Conservation (phyloP, 2,113 vertebrate species). For the Labeo catla region DNA sequence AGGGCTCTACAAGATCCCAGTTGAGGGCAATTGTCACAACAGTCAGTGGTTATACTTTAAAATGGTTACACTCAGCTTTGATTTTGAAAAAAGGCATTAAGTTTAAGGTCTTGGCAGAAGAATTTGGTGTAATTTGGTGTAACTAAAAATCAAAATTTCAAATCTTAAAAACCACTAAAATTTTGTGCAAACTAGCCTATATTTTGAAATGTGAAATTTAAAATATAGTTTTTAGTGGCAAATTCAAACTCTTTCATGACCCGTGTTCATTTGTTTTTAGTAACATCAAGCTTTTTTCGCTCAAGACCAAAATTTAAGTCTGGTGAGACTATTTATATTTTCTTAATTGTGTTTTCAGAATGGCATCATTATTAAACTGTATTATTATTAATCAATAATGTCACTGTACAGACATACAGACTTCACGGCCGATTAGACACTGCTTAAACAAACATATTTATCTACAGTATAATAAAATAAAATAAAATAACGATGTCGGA, state of each 20-base stretch:
- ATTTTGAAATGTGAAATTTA: background rate
- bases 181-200: background rate
- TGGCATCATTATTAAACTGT: background rate
- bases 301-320: background rate
- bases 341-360: background rate
- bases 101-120: background rate
- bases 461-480: constrained; percentile 14
- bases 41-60: background rate
- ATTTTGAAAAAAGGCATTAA: background rate
- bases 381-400: background rate
- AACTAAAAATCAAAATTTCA: background rate
- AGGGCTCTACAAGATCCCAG: too few species aligned
- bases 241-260: background rate
- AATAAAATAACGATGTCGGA: too few species aligned
- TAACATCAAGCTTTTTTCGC: background rate
- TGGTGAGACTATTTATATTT: background rate
- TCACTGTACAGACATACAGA: background rate
- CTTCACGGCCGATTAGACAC: background rate
- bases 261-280: background rate
- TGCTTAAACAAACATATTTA: background rate
- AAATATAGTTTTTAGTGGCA: background rate
- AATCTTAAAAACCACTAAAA: background rate
- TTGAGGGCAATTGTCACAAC: background rate
- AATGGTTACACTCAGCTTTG: background rate
- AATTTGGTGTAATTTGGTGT: background rate